Evolutionary conservation across 2,888 invertebrate genomes (phyloP).

Genomic region (Sisyra terminalis): DNA sequence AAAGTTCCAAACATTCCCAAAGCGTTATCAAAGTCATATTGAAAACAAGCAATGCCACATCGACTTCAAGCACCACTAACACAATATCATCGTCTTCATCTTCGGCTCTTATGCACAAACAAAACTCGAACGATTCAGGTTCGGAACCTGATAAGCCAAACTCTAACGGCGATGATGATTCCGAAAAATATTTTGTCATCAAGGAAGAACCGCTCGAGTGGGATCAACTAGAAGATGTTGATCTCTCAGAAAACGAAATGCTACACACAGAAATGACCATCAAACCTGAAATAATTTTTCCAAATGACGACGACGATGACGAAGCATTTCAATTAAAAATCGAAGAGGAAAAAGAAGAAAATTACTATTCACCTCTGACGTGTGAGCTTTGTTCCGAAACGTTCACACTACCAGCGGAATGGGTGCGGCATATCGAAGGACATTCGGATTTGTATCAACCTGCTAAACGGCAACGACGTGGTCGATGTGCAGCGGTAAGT

Average conservation of each 20-base stretch:
- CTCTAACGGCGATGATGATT: no score
- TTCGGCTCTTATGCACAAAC: no score
- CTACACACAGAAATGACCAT: constrained; percentile 51
- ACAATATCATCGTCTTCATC: no score
- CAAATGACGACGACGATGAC: constrained; percentile 17
- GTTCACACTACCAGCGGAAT: constrained; percentile 64
- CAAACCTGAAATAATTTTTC: constrained; percentile 37
- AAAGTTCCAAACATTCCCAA: no score
- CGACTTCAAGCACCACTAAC: no score
- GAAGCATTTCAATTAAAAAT: constrained; percentile 21
- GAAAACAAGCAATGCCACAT: no score
- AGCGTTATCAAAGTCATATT: no score
- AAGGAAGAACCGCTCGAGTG: constrained; percentile 50
- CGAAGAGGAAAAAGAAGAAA: constrained; percentile 34
- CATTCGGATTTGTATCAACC: constrained; percentile 48
- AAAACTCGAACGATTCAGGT: no score
- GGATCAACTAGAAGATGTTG: constrained; percentile 45
- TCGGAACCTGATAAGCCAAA: no score
- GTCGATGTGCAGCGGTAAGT: constrained; percentile 30
- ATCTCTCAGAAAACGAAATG: constrained; percentile 47
- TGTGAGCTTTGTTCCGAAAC: constrained; percentile 75
- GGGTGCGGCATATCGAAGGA: constrained; percentile 69
- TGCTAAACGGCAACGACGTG: constrained; percentile 39
- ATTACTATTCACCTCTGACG: constrained; percentile 55
- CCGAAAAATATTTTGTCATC: constrained; percentile 22